Conservation (phyloP, 1,140 invertebrate species). For the Lerema accius region DNA sequence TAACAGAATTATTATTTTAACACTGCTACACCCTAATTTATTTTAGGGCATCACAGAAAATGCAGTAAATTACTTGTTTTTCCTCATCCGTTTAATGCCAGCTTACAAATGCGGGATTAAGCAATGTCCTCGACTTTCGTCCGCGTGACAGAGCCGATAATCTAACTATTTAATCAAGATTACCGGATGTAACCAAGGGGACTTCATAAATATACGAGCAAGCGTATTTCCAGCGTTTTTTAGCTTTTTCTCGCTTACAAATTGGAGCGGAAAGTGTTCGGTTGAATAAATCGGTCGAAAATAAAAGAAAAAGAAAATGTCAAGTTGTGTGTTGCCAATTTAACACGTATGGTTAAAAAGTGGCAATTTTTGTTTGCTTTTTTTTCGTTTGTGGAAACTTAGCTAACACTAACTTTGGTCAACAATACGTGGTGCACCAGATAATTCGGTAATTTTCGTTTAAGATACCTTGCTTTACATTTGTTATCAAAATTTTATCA, state of each 20-base stretch:
- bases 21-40: constrained; percentile 4
- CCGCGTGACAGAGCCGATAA: constrained; percentile 40
- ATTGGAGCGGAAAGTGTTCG: background rate
- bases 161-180: constrained; percentile 60
- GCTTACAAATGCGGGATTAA: constrained; percentile 32
- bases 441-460: no score
- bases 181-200: constrained; percentile 36
- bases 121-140: constrained; percentile 19
- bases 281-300: no score
- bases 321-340: no score
- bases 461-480: no score
- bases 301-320: no score
- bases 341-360: no score
- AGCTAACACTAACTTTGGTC: no score
- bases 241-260: background rate
- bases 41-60: constrained; percentile 7
- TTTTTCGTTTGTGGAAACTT: no score
- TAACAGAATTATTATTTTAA: no score
- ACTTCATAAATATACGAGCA: constrained; percentile 44
- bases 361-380: no score
- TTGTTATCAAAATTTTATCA: no score
- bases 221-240: background rate
- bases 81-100: constrained; percentile 26
- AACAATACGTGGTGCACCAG: no score
- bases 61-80: constrained; percentile 30